Evolutionary conservation across 2,113 vertebrate species (phyloP), one percentile per base, ranked within the genome.

Genomic region (Aphelocoma coerulescens): DNA sequence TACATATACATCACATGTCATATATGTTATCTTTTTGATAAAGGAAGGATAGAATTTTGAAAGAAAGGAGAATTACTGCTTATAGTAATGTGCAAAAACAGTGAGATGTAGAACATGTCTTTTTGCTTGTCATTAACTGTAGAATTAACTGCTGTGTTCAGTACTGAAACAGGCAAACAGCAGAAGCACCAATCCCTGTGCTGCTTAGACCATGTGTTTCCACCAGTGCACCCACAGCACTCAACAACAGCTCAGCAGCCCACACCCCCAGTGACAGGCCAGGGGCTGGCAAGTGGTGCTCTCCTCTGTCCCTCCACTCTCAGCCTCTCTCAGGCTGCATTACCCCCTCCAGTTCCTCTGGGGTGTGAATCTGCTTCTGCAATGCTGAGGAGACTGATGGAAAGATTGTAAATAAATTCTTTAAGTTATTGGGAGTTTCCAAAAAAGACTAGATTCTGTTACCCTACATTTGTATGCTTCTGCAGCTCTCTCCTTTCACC

Each of bases 191-290:
- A 18, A 21, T 14, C 13, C 11, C 23, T 67, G 20, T 54, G 43
- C 24, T 2, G 0, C 23, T 74, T 13, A 57, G 33, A 28, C 16
- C 1, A 0, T 10, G 7, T 4, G 1, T 75, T 65, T 65, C 63
- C 30, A 44, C 32, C 33, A 33, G 49, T 24, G n/a, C 13, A 30
- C 33, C 30, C 27, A 16, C 46, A 79, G 66, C 33, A 19, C 23
- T 5, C 55, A 41, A 32, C 39, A 72, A 58, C 48, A 84, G 67
- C 52, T 72, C 77, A 73, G 37, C 68, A 85, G 16, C 51, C 65
- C 43, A 4, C 30, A 32, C 30, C 58, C 66, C 24, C 37, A 15
- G 65, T 10, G 37, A 21, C 62, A 79, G 62, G 10, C 4, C 0
- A 11, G 37, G 16, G 10, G 23, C 65, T 23, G 37, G 30, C 13